Evolutionary conservation across 2,797 vertebrate species (phyloP), one percentile per base, ranked within the genome.

Genomic region (Cyclopterus lumpus): DNA sequence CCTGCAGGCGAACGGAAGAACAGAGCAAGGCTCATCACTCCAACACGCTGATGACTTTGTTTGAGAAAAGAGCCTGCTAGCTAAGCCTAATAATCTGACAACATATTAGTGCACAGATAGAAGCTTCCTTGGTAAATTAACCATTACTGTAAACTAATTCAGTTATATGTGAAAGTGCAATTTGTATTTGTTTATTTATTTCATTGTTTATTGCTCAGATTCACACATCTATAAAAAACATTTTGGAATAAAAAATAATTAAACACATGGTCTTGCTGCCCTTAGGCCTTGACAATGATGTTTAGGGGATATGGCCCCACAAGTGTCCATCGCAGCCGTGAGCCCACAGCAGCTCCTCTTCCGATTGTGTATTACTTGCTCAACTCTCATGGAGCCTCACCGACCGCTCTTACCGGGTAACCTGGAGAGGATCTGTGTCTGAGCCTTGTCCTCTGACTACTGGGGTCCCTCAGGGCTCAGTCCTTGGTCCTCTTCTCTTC

Each of bases 31-130:
- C 79, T 80, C 86, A 73, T 77, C 48, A 64, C 65, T 76, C 46
- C 46, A 64, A 69, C 68, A 78, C 73, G 4, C 67, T 77, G 79
- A 84, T 80, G 83, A 83, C 73, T 84, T 32, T 71, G 48, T 79
- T 70, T 80, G 80, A 88, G 69, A 68, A 66, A 59, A 79, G 69
- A 77, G 72, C 82, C 84, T 82, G 67, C 71, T 67, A 86, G 80
- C 75, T 73, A 68, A 82, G 82, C 85, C 85, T 1, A 2, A 67
- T 9, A 84, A 46, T 78, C 68, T 70, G 46, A 81, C 68, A 78
- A 58, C 49, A 40, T 28, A 42, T 59, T 62, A 73, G 10, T 65
- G 60, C 32, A 62, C 22, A 15, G 59, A 53, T 42, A 76, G 55
- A 26, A 14, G 64, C 82, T 79, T 79, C 57, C 18, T 26, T 55